Conservation (phyloP, 2,113 vertebrate genomes). For the Zosterops hypoxanthus region DNA sequence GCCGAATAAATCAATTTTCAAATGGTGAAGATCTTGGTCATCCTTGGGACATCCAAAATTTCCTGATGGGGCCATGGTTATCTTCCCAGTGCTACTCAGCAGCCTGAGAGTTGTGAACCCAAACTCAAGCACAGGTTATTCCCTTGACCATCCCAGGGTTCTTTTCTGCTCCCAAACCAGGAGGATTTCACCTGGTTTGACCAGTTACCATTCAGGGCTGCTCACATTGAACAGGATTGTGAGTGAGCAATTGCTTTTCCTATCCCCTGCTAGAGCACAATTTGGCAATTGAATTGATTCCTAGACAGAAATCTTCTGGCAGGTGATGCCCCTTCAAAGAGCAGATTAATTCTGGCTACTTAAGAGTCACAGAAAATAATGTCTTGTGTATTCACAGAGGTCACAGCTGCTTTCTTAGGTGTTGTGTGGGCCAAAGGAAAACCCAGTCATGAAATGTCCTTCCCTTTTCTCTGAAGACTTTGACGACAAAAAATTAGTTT, state of each 20-base stretch:
- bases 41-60: no score
- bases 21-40: not conserved
- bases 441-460: not conserved
- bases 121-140: not conserved
- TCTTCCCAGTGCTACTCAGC: not conserved
- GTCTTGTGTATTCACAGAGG: not conserved
- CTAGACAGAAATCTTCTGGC: not conserved
- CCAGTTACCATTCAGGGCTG: not conserved
- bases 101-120: not conserved
- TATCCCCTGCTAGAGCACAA: fast-evolving
- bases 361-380: not conserved
- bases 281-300: not conserved
- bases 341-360: not conserved
- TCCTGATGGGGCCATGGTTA: not conserved
- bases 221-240: not conserved
- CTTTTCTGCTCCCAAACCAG: not conserved
- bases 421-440: not conserved
- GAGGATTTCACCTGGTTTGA: not conserved
- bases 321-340: not conserved
- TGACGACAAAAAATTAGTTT: not conserved
- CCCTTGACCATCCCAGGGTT: not conserved
- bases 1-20: not conserved
- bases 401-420: not conserved
- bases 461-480: not conserved
- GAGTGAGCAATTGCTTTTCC: not conserved